A percentile compares a stretch with the other conserved stretches of the same genome.
These are phyloP conservation scores for Mylabris phalerata DNA, from an alignment of 1,140 invertebrate genomes.

Conservation along the genomic window DNA sequence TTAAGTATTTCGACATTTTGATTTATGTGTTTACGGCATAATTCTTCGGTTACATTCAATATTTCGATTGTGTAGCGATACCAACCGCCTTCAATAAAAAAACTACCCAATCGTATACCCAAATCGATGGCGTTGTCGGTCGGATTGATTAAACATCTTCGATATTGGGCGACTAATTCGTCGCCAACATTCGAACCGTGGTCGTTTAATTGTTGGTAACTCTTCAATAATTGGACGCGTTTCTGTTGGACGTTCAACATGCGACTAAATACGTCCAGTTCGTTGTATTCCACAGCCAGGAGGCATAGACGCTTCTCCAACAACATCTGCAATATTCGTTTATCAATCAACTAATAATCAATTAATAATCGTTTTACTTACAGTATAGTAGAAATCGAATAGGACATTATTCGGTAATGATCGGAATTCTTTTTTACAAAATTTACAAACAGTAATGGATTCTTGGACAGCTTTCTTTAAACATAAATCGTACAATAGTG, in stretches of 20 bases:
- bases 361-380: constrained; percentile 36
- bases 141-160: no score
- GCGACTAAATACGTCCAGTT: constrained; percentile 64
- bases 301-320: constrained; percentile 27
- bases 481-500: constrained; percentile 21
- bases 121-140: constrained; percentile 44
- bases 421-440: constrained; percentile 26
- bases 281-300: constrained; percentile 55
- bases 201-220: constrained; percentile 59
- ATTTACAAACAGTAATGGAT: constrained; percentile 1
- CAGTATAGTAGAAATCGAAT: constrained; percentile 61
- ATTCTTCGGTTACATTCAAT: constrained; percentile 53
- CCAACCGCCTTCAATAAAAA: constrained; percentile 82
- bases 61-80: constrained; percentile 66
- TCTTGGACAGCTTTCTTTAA: constrained; percentile 22
- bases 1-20: constrained; percentile 32
- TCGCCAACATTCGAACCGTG: constrained; percentile 51
- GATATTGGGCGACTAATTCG: constrained; percentile 43
- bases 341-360: constrained; percentile 8
- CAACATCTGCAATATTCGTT: constrained; percentile 27
- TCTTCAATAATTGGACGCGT: constrained; percentile 57
- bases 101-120: constrained; percentile 60
- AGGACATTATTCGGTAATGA: constrained; percentile 52
- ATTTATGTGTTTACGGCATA: constrained; percentile 51
- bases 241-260: constrained; percentile 65